Conservation (phyloP, 2,888 invertebrate species). For the Coenonympha arcania region DNA sequence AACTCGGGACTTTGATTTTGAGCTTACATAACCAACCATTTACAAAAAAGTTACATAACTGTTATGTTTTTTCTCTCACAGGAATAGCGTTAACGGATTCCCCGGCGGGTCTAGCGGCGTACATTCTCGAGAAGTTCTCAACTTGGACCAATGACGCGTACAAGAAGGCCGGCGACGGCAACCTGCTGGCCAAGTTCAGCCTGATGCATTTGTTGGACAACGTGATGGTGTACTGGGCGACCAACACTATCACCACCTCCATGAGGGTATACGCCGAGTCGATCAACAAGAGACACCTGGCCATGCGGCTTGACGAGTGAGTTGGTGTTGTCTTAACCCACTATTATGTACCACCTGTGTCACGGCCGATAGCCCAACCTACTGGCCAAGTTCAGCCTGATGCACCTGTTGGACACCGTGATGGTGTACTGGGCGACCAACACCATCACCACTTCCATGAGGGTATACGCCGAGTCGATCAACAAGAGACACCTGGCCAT, state of each 20-base stretch:
- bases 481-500: conserved; percentile 36
- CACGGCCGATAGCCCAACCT: no score
- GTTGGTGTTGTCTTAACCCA: no score
- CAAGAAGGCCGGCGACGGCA: conserved; percentile 76
- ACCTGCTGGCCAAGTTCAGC: conserved; percentile 66
- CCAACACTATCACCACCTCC: conserved; percentile 64
- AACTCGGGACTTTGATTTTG: no score
- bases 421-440: conserved; percentile 74
- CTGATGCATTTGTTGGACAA: conserved; percentile 67
- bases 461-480: conserved; percentile 76
- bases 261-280: conserved; percentile 77
- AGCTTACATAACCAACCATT: no score
- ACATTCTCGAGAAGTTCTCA: conserved; percentile 91
- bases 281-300: conserved; percentile 41
- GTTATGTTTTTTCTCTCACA: conserved; percentile 33
- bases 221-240: conserved; percentile 73
- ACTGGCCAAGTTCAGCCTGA: conserved; percentile 53
- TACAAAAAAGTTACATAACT: no score
- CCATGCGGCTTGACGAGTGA: conserved; percentile 39
- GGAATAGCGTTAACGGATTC: conserved; percentile 82
- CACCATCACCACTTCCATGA: conserved; percentile 62
- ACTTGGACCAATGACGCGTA: conserved; percentile 77
- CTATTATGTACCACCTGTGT: no score
- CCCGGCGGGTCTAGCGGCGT: conserved; percentile 90
- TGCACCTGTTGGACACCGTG: conserved; percentile 67